Base-by-base conservation (phyloP, 2,113 vertebrate genomes). In the Tapirus terrestris region DNA sequence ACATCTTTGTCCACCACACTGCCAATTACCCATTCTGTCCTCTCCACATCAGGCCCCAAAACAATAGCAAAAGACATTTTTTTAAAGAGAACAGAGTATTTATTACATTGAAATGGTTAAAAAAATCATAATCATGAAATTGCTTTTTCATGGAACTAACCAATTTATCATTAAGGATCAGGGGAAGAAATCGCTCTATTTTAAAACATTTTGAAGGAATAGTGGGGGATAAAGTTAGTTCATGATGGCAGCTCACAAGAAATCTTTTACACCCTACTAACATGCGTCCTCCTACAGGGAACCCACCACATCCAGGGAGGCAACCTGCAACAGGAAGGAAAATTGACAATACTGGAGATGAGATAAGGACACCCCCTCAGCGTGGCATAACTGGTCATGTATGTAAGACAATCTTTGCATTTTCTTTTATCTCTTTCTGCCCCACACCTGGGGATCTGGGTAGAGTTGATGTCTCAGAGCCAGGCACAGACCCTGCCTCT, bases 1-100 rank as follows among this genome's bases (percentile, higher is more conserved):
- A 1, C 2, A 1, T 11, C 9, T 48, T 21, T 76, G 39, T 18
- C 27, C 5, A 29, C 2, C 3, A 3, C 6, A 6, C 9, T 43
- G 6, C 8, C 14, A 58, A 36, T 12, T n/a, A 14, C 20, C 4
- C 9, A 31, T 10, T 3, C 53, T 31, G 13, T 65, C 1, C 39
- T 53, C 17, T 16, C 12, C 9, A 36, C 11, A 0, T 29, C n/a
- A 21, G 4, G 25, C 17, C 2, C 13, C 0, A 25, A 90, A 80
- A 48, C 27, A 76, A 27, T 3, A 48, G 3, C 21, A 43, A 70
- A 43, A 72, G 4, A 1, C 11, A 31, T 18, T 60, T 88, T 25
- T 60, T 89, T 89, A 51, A 87, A 84, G 31, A 85, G 53, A 80
- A 33, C 1, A 65, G 14, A 45, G 3, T 36, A 29, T 77, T 51